Evolutionary conservation across 2,113 vertebrate species (phyloP).

Genomic region (Mystacornis crossleyi): DNA sequence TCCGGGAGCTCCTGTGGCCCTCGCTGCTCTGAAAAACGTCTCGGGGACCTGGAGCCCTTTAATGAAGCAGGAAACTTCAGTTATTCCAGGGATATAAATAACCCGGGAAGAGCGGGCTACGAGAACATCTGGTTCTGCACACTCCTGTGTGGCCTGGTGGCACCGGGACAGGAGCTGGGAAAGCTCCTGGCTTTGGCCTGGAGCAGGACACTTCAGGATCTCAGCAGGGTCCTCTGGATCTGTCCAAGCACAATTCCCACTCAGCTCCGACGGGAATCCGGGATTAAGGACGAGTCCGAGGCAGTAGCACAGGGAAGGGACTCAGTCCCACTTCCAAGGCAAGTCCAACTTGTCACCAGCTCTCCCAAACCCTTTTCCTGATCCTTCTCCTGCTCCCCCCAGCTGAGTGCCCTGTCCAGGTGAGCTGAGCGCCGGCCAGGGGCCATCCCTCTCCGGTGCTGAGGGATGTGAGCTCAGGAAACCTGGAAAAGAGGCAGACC

Average conservation of each 20-base stretch:
- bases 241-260: neutral
- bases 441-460: fast-evolving
- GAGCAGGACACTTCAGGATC: neutral
- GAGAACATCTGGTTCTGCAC: slow-evolving; percentile 66
- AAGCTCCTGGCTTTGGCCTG: neutral
- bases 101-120: slow-evolving; percentile 43
- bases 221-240: slow-evolving; percentile 13
- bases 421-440: neutral
- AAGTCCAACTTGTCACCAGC: neutral
- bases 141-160: neutral
- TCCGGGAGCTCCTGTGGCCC: neutral
- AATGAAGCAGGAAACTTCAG: slow-evolving; percentile 68
- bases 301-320: neutral
- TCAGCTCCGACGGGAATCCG: neutral
- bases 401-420: neutral
- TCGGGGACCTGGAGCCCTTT: slow-evolving; percentile 52
- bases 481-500: neutral
- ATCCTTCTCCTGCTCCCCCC: neutral
- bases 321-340: neutral
- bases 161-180: neutral
- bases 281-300: neutral
- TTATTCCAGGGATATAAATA: slow-evolving; percentile 69
- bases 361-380: neutral
- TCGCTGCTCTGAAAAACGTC: neutral
- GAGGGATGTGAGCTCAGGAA: neutral